These are phyloP conservation scores for Poecilus cupreus DNA, from an alignment of 2,888 invertebrate genomes.

Conservation along the genomic window DNA sequence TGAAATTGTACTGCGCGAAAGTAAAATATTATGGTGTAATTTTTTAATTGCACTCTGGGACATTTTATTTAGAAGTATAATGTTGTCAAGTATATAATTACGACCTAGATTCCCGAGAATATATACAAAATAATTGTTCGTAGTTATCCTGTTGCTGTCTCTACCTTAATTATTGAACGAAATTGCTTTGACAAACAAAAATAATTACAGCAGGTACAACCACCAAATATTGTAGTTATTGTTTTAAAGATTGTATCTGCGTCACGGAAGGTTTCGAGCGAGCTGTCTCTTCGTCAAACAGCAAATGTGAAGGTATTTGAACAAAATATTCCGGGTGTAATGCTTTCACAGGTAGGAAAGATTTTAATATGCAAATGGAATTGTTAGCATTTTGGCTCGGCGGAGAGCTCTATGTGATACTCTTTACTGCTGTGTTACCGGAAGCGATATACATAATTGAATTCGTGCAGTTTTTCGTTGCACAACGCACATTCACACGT, in stretches of 20 bases:
- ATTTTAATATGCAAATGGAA: conserved; percentile 48
- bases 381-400: conserved; percentile 31
- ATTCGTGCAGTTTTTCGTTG: conserved; percentile 41
- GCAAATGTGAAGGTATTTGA: neutral
- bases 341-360: conserved; percentile 5
- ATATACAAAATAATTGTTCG: conserved; percentile 8
- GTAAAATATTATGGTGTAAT: neutral
- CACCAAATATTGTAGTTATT: neutral
- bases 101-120: too few relatives aligned
- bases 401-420: neutral
- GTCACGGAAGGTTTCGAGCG: neutral
- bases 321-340: neutral
- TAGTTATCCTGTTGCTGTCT: conserved; percentile 4
- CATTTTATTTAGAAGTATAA: conserved; percentile 6
- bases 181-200: neutral
- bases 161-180: neutral
- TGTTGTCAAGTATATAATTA: conserved; percentile 25
- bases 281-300: neutral
- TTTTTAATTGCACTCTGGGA: conserved; percentile 21
- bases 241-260: neutral
- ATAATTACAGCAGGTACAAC: conserved; percentile 6
- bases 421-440: conserved; percentile 20
- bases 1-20: too few relatives aligned
- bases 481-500: conserved; percentile 7
- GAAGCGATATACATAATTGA: conserved; percentile 41